Evolutionary conservation across 2,888 invertebrate genomes (phyloP).

Genomic region (Mesorhabditis sp.): DNA sequence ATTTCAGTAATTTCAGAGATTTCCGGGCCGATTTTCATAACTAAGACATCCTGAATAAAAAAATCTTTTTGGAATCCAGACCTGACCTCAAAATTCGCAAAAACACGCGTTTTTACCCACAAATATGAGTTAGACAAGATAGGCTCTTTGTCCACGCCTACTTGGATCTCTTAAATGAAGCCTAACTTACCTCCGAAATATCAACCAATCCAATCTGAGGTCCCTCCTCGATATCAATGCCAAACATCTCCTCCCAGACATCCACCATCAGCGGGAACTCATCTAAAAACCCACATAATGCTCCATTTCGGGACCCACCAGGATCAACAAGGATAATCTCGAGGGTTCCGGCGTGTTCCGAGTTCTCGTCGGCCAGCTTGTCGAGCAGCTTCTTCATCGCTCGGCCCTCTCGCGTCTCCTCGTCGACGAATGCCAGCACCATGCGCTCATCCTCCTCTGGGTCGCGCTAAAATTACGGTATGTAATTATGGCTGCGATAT

Average conservation of each 20-base stretch:
- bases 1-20: neutral
- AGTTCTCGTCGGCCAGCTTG: slow-evolving; percentile 57
- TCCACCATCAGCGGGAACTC: slow-evolving; percentile 59
- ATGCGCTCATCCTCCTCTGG: slow-evolving; percentile 57
- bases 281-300: slow-evolving; percentile 26
- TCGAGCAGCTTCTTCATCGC: slow-evolving; percentile 54
- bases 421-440: slow-evolving; percentile 57
- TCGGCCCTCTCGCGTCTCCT: slow-evolving; percentile 56
- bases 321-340: slow-evolving; percentile 58
- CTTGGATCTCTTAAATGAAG: neutral
- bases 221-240: slow-evolving; percentile 58
- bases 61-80: neutral
- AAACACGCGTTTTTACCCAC: neutral
- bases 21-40: neutral
- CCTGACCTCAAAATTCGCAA: neutral
- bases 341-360: slow-evolving; percentile 57
- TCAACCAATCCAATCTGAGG: slow-evolving; percentile 58
- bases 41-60: neutral
- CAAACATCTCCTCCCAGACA: slow-evolving; percentile 59
- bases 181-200: slow-evolving; percentile 49
- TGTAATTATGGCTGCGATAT: neutral
- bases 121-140: neutral
- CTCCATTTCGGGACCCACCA: slow-evolving; percentile 20
- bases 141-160: neutral
- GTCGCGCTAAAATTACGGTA: slow-evolving; percentile 51